Evolutionary conservation across 2,888 invertebrate genomes (phyloP).

Genomic region (Lasius platythorax): DNA sequence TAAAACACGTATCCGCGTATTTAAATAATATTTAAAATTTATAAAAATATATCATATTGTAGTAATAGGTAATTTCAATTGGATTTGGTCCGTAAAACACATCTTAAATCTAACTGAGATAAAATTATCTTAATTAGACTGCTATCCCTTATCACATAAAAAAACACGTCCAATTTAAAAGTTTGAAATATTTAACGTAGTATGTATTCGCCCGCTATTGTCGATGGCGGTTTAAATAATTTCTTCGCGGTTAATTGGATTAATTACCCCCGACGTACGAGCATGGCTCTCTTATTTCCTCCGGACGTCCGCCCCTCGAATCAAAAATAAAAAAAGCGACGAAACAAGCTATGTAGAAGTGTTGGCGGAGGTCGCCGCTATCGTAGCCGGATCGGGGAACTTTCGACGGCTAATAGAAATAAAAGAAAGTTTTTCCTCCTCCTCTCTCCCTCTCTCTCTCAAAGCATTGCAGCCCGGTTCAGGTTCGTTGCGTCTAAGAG

Average conservation of each 20-base stretch:
- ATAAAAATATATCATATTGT: neutral
- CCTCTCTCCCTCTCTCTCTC: neutral
- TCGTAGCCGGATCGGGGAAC: conserved; percentile 52
- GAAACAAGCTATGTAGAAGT: conserved; percentile 50
- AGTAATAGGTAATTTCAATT: neutral
- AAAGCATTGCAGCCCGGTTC: conserved; percentile 64
- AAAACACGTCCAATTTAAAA: neutral
- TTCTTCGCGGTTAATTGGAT: conserved; percentile 44
- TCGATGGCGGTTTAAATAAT: conserved; percentile 37
- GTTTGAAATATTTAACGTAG: neutral
- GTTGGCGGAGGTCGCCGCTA: conserved; percentile 28
- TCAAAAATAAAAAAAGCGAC: conserved; percentile 35
- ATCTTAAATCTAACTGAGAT: neutral
- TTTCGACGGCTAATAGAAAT: conserved; percentile 72
- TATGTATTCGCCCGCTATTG: neutral
- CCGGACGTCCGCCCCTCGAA: conserved; percentile 37
- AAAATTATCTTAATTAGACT: neutral
- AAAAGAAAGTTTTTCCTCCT: conserved; percentile 61
- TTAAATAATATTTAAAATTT: too few relatives aligned
- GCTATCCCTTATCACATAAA: neutral
- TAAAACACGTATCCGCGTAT: neutral
- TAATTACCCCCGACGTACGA: conserved; percentile 35
- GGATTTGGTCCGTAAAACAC: neutral
- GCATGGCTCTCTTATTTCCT: conserved; percentile 25
- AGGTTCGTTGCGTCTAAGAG: conserved; percentile 75